Evolutionary conservation across 2,797 vertebrate species (phyloP), one percentile per base, ranked within the genome.

Genomic region (Buceros bicornis): DNA sequence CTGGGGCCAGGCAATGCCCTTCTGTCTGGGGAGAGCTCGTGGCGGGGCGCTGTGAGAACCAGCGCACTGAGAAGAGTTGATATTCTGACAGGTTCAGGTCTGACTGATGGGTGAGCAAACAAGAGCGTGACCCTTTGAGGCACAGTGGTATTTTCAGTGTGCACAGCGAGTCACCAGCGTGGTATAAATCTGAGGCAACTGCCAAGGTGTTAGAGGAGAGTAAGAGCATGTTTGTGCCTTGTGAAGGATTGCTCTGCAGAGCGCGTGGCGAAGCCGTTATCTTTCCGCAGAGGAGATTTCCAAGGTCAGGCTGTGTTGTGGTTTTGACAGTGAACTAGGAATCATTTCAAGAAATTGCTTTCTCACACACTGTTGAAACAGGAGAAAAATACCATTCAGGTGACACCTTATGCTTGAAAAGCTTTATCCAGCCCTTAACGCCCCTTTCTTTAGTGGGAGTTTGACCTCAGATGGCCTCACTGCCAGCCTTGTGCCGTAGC

Each of bases 41-140:
- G 2, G 22, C 12, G 33, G 5, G 8, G 8, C 19, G 47, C 48
- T 24, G 3, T 20, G 35, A 57, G 60, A 51, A 24, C 3, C n/a
- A 2, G 11, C 0, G 0, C 3, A 33, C 2, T 58, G 54, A 10
- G 79, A 8, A 56, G 61, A 42, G 13, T 0, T 7, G 56, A 5
- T 16, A 2, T 18, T 57, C 14, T 11, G 64, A 35, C 51, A 22
- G 83, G 5, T 71, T 54, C 80, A 53, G 2, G 8, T 31, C 70
- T 71, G 90, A 47, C 51, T 21, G 45, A 65, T n/a, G 71, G 83
- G 58, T 31, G 51, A 71, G 83, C 64, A 65, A 60, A 42, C 17
- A 14, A 8, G 77, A 71, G 50, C 0, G 4, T 6, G 66, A 16
- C n/a, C 25, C 69, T 56, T 5, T 15, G 74, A 73, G 79, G 47